A percentile compares a stretch with the other conserved stretches of the same genome.
phyloP scores from a whole-genome alignment of 2,888 invertebrate genomes.

The Agonopterix arenella region DNA sequence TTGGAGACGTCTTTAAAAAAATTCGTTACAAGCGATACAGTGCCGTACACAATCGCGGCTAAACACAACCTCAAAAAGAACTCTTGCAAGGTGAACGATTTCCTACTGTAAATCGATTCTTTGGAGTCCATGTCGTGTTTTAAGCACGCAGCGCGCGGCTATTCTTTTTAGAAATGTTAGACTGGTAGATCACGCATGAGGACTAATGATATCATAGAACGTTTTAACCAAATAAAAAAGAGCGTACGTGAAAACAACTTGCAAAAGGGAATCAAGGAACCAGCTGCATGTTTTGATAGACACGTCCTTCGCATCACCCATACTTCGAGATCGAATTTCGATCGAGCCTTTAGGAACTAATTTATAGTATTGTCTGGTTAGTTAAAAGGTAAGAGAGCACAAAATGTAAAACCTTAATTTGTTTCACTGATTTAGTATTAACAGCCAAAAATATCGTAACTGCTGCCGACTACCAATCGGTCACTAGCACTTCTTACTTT shows the following conservation, averaged over 20 bases:
- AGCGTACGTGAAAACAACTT: slow-evolving; percentile 40
- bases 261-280: slow-evolving; percentile 30
- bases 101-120: neutral
- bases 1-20: no score
- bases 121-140: neutral
- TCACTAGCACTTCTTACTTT: neutral
- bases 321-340: neutral
- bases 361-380: neutral
- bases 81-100: slow-evolving; percentile 20
- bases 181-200: no score
- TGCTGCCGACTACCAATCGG: neutral
- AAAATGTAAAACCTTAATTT: neutral
- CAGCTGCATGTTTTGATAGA: slow-evolving; percentile 1
- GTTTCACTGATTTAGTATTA: slow-evolving; percentile 16
- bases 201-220: slow-evolving; percentile 19
- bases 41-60: slow-evolving; percentile 27
- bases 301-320: neutral
- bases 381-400: neutral
- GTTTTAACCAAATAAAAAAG: slow-evolving; percentile 45
- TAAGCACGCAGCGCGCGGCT: no score
- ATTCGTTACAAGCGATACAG: no score
- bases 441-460: neutral
- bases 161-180: no score
- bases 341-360: neutral
- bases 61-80: slow-evolving; percentile 33